Percentiles rank a stretch among this genome's conserved stretches.
Conservation (phyloP, 2,888 invertebrate genomes). For the Chaetogeoica ovagalla region DNA sequence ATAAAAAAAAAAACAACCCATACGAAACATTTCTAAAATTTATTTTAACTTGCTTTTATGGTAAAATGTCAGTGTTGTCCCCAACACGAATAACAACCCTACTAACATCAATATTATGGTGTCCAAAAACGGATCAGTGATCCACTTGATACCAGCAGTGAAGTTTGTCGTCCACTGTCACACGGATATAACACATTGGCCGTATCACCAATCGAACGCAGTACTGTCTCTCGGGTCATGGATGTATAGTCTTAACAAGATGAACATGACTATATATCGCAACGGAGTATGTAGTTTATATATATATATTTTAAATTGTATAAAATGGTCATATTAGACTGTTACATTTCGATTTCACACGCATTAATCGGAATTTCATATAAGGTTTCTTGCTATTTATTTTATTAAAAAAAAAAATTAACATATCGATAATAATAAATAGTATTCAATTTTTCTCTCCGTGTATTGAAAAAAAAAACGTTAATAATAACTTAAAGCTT, state of each 20-base stretch:
- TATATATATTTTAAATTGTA: no score
- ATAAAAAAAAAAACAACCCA: no score
- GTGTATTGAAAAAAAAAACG: no score
- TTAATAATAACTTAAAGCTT: no score
- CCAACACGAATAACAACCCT: conserved; percentile 34
- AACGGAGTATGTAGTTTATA: neutral
- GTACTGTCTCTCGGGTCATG: conserved; percentile 29
- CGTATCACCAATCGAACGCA: conserved; percentile 14
- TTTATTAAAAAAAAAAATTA: no score
- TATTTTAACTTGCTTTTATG: no score
- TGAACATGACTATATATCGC: conserved; percentile 29
- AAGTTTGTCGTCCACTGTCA: conserved; percentile 24
- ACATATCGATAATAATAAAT: no score
- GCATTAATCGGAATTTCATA: no score
- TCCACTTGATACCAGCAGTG: conserved; percentile 36
- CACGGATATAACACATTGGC: conserved; percentile 43
- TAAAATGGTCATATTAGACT: no score
- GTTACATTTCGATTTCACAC: no score
- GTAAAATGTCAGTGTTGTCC: neutral
- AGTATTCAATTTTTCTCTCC: no score
- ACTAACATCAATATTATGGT: conserved; percentile 11
- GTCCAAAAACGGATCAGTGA: conserved; percentile 4
- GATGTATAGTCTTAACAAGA: conserved; percentile 16
- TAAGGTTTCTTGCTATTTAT: neutral
- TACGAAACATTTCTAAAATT: no score